Percentiles rank a stretch among this genome's conserved stretches.
These are phyloP conservation scores for Holothuria glaberrima DNA, from an alignment of 35 echinoderm and acorn worm species.

Conservation along the genomic window DNA sequence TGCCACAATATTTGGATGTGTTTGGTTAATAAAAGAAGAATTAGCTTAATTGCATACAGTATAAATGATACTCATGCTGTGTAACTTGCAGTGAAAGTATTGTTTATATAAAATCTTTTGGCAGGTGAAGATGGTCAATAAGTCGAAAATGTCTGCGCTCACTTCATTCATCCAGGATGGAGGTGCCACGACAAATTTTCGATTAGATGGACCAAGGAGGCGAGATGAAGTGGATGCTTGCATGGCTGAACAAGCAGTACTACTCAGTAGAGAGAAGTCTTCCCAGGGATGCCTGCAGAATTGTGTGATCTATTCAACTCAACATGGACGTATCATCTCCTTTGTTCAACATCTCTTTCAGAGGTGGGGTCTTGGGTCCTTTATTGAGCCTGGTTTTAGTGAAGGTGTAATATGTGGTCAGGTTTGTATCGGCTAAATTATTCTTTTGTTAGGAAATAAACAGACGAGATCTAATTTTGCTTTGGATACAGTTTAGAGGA, in stretches of 20 bases:
- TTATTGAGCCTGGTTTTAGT: background rate
- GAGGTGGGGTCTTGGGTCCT: background rate
- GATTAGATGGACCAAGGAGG: background rate
- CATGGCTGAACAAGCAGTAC: constrained; percentile 7
- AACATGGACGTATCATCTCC: background rate
- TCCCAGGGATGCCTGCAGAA: background rate
- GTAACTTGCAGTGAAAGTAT: too few relatives aligned
- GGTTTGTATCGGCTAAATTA: background rate
- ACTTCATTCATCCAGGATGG: background rate
- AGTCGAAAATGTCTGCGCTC: background rate
- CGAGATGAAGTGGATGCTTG: constrained; percentile 14
- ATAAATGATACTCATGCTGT: too few relatives aligned
- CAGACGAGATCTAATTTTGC: too few relatives aligned
- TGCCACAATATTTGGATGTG: background rate
- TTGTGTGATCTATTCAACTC: background rate
- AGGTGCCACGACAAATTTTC: background rate
- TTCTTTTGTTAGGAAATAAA: too few relatives aligned
- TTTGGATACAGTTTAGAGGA: too few relatives aligned
- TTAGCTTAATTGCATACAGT: too few relatives aligned
- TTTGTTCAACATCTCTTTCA: background rate
- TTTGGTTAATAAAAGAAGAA: background rate
- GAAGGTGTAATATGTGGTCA: constrained; percentile 12
- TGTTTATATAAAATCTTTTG: background rate
- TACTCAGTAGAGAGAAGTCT: background rate
- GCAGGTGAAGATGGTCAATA: background rate